Conservation (phyloP, 1,140 invertebrate species). For the Pogonomyrmex barbatus region DNA sequence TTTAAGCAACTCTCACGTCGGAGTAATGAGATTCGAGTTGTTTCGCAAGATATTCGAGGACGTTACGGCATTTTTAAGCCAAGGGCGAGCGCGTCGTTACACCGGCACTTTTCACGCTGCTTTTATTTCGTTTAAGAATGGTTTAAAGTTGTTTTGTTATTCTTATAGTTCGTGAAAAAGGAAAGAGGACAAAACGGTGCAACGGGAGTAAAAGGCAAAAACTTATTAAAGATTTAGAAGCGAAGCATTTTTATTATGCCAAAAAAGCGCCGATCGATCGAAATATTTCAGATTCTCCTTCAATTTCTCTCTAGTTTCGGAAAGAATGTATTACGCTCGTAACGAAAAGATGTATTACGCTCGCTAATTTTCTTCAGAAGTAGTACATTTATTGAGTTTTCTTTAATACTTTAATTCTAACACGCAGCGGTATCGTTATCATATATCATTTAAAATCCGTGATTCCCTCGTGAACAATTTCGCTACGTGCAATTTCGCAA, state of each 20-base stretch:
- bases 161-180: background rate
- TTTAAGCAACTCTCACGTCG: slow-evolving; percentile 39
- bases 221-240: background rate
- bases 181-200: background rate
- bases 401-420: background rate
- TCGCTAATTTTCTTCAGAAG: background rate
- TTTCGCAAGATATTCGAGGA: slow-evolving; percentile 35
- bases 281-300: background rate
- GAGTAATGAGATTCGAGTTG: slow-evolving; percentile 44
- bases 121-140: slow-evolving; percentile 42
- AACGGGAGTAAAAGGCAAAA: background rate
- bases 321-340: too few species aligned
- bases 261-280: background rate
- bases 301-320: background rate
- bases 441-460: slow-evolving; percentile 18
- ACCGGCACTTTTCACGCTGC: background rate
- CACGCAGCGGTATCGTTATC: background rate
- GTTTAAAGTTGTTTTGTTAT: slow-evolving; percentile 11
- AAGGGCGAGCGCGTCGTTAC: slow-evolving; percentile 20
- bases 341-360: background rate
- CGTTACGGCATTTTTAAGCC: slow-evolving; percentile 42
- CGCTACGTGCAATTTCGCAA: background rate
- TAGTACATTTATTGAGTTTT: background rate
- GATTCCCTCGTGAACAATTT: slow-evolving; percentile 11
- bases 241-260: background rate